These are phyloP conservation scores for Mungos mungo DNA, from an alignment of 2,113 vertebrate species.

Conservation along the genomic window DNA sequence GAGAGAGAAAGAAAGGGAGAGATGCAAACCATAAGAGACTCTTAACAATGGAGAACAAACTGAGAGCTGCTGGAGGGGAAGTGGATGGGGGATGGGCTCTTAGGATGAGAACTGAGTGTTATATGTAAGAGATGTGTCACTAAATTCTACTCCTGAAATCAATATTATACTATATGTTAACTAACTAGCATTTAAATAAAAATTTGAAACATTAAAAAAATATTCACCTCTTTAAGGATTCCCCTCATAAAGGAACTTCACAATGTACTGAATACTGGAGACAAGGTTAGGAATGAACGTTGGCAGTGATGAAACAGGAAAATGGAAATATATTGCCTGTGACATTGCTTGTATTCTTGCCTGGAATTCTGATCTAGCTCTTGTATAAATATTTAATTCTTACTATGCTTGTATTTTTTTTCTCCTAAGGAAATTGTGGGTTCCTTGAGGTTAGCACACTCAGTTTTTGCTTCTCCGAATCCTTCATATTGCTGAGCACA, in stretches of 20 bases:
- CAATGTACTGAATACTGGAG: background rate
- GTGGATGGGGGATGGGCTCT: background rate
- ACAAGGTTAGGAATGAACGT: background rate
- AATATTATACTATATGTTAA: background rate
- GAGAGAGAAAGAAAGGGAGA: background rate
- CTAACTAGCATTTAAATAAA: background rate
- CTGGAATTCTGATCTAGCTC: constrained; percentile 26
- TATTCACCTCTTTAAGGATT: constrained; percentile 31
- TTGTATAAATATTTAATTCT: constrained; percentile 45
- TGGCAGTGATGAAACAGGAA: background rate
- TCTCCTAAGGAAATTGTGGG: background rate
- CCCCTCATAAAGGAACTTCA: background rate
- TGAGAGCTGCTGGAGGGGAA: background rate
- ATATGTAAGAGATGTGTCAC: background rate
- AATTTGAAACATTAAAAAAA: background rate
- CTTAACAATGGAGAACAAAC: background rate
- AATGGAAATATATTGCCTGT: background rate
- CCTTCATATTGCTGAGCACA: background rate
- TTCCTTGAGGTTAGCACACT: constrained; percentile 9
- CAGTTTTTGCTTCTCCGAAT: background rate
- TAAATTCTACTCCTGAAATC: background rate
- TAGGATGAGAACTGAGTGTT: background rate
- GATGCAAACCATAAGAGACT: background rate
- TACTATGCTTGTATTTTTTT: background rate
- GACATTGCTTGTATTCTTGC: constrained; percentile 38